Evolutionary conservation across 1,140 invertebrate genomes (phyloP).

Genomic region (Pteromalus puparum): DNA sequence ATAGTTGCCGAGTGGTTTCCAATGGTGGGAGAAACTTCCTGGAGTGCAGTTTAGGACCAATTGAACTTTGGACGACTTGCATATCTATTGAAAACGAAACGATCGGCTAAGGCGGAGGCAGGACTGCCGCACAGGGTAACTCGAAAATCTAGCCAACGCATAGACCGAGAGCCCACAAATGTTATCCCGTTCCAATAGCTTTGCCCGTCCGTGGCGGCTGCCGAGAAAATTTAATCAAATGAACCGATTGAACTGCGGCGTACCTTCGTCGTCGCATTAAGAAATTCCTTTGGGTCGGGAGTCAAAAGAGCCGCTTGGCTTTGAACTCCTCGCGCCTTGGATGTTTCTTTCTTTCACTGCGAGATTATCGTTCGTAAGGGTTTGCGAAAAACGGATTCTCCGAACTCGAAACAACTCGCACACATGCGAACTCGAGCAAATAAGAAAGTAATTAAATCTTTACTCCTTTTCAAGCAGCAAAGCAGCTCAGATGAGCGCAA

Average conservation of each 20-base stretch:
- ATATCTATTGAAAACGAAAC: conserved; percentile 64
- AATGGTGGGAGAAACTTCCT: conserved; percentile 63
- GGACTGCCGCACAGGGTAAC: conserved; percentile 43
- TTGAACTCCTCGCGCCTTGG: neutral
- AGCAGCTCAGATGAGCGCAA: neutral
- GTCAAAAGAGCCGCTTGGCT: neutral
- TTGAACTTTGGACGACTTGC: conserved; percentile 66
- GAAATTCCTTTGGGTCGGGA: neutral
- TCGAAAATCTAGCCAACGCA: conserved; percentile 53
- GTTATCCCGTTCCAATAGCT: conserved; percentile 28
- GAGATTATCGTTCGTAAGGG: no score
- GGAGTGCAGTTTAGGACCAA: conserved; percentile 66
- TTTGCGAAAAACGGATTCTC: no score
- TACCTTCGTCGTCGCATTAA: neutral
- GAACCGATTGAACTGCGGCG: conserved; percentile 1
- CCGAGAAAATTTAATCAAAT: conserved; percentile 46
- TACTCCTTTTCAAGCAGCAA: no score
- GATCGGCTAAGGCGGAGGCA: conserved; percentile 43
- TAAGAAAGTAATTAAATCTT: no score
- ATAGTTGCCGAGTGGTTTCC: conserved; percentile 65
- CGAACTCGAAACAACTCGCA: no score
- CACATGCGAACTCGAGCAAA: no score
- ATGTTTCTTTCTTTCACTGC: no score
- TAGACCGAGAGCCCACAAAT: conserved; percentile 36
- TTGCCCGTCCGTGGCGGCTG: neutral